Conservation (phyloP, 2,113 vertebrate species). For the Solea senegalensis region DNA sequence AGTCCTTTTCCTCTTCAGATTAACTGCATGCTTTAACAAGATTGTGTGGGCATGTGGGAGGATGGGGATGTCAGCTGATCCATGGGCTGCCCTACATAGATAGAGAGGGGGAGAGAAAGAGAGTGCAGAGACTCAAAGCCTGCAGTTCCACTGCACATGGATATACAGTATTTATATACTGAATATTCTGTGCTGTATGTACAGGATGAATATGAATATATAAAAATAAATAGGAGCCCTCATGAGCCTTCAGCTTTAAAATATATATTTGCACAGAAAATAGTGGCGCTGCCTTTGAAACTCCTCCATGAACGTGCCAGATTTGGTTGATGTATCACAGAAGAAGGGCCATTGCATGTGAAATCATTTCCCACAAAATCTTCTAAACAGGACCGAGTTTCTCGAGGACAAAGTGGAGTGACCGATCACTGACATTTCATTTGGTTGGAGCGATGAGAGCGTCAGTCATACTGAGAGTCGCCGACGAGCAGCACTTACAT, state of each 20-base stretch:
- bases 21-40: conserved; percentile 82
- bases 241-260: conserved; percentile 9
- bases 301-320: neutral
- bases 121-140: conserved; percentile 56
- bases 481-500: neutral
- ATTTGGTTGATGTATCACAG: conserved; percentile 36
- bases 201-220: no score
- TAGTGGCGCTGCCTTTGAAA: conserved; percentile 19
- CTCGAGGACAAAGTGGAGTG: conserved; percentile 20
- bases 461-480: conserved; percentile 33
- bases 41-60: conserved; percentile 82
- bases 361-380: conserved; percentile 9
- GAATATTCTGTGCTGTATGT: no score
- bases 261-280: conserved; percentile 25
- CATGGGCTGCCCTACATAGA: conserved; percentile 80
- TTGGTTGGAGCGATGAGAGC: conserved; percentile 21
- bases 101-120: conserved; percentile 47
- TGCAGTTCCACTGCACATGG: conserved; percentile 49
- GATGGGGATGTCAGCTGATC: conserved; percentile 82
- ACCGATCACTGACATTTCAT: conserved; percentile 32
- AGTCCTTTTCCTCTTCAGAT: conserved; percentile 73
- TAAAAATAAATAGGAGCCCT: no score
- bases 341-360: neutral
- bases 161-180: conserved; percentile 1
- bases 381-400: conserved; percentile 27